These are phyloP conservation scores for Microcebus tavaratra DNA, from an alignment of 2,113 vertebrate species.

Conservation along the genomic window DNA sequence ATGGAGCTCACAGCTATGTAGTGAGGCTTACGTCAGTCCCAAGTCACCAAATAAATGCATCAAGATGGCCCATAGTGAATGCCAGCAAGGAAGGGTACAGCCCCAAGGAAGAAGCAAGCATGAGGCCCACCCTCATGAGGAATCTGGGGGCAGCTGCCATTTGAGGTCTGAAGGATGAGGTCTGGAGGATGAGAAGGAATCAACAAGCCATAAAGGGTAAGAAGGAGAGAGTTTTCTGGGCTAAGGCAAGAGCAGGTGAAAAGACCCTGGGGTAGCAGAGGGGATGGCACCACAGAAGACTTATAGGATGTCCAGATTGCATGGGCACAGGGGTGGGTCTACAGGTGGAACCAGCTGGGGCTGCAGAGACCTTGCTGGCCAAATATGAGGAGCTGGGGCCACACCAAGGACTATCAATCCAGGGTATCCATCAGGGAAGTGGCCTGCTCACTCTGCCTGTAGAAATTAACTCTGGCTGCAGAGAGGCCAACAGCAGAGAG, in stretches of 20 bases:
- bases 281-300: not conserved
- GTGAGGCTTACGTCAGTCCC: not conserved
- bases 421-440: not conserved
- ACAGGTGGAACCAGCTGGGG: not conserved
- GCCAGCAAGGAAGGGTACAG: not conserved
- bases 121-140: not conserved
- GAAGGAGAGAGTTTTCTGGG: not conserved
- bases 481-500: not conserved
- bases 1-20: not conserved
- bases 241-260: not conserved
- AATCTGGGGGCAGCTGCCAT: not conserved
- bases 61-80: not conserved
- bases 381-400: not conserved
- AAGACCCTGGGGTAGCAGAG: not conserved
- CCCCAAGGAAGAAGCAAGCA: not conserved
- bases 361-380: not conserved
- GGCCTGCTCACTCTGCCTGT: not conserved
- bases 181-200: no score
- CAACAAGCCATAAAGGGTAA: not conserved
- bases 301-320: not conserved
- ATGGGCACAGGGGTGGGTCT: not conserved
- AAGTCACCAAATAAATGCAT: not conserved
- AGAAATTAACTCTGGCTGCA: not conserved
- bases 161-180: no score
- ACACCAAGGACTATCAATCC: not conserved